Evolutionary conservation across 2,113 vertebrate species (phyloP), one percentile per base, ranked within the genome.

Genomic region (Brevimyrus niger): DNA sequence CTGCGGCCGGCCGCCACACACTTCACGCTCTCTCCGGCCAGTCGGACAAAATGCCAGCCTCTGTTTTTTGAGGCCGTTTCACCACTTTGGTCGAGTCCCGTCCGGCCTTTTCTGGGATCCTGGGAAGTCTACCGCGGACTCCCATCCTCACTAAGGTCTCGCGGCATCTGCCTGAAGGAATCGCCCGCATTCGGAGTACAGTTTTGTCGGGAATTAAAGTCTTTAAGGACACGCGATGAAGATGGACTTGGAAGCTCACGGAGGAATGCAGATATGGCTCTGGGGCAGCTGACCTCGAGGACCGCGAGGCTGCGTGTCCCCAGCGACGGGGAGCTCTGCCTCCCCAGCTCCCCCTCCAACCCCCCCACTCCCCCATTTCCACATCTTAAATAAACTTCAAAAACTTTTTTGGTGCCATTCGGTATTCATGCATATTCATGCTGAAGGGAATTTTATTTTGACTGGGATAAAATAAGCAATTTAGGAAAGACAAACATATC

Each of bases 1-100:
- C 21, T 27, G 2, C 58, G 2, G 27, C 15, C 48, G 9, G 92
- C 92, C 93, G 95, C 92, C 89, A 90, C 48, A 87, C 53, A 31
- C 46, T 73, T 65, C 61, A 0, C 35, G 89, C 65, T 76, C 53
- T 88, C 89, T 76, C 4, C 46, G 65, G n/a, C 90, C 48, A 38
- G 51, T 73, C 19, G 4, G 35, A 53, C 80, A 73, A 53, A 73
- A 76, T 69, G n/a, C 50, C 80, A 87, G 80, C 38, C 27, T 51
- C 35, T 61, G 23, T 27, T 53, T 47, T 76, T 86, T 87, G 11
- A 5, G 50, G n/a, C 38, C 13, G 35, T 85, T 88, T 48, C n/a
- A 82, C 2, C 3, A 15, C 0, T 88, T 61, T 48, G 11, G 51
- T 90, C 55, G 35, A 9, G 11, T 76, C 76, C 58, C 6, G 0